Percentiles rank a stretch among this genome's conserved stretches.
phyloP scores from a whole-genome alignment of 2,888 invertebrate genomes.

The Hirtodrosophila confusa region DNA sequence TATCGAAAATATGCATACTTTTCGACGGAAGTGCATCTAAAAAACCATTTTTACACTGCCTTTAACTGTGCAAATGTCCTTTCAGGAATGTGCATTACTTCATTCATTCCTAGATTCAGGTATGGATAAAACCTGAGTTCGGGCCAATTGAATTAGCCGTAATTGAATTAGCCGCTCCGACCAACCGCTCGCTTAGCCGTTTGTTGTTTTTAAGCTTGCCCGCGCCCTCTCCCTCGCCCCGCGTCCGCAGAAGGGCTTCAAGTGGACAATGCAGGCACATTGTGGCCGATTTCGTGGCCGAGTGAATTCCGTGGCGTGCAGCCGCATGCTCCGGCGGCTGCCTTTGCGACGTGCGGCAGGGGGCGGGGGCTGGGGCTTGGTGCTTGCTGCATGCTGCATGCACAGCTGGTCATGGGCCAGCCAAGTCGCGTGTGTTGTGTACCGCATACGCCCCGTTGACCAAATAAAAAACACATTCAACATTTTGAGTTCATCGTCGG shows the following conservation, averaged over 20 bases:
- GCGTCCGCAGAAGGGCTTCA: slow-evolving; percentile 9
- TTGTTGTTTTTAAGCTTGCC: slow-evolving; percentile 25
- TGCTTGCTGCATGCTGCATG: slow-evolving; percentile 40
- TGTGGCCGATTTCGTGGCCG: slow-evolving; percentile 67
- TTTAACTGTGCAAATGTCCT: too few species aligned
- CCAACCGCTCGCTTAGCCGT: slow-evolving; percentile 22
- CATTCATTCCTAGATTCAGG: too few species aligned
- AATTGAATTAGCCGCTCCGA: slow-evolving; percentile 36
- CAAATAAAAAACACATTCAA: slow-evolving; percentile 18
- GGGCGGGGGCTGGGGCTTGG: too few species aligned
- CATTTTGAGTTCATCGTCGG: slow-evolving; percentile 39
- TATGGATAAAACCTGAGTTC: too few species aligned
- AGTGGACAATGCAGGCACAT: slow-evolving; percentile 44
- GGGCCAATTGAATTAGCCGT: not conserved
- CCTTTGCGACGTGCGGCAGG: slow-evolving; percentile 47
- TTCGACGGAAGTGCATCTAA: too few species aligned
- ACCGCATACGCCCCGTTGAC: slow-evolving; percentile 46
- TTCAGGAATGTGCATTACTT: too few species aligned
- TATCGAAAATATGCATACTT: too few species aligned
- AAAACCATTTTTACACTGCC: too few species aligned
- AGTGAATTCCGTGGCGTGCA: slow-evolving; percentile 51
- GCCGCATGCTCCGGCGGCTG: slow-evolving; percentile 55
- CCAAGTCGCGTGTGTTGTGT: slow-evolving; percentile 28
- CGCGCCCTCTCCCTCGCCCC: slow-evolving; percentile 19
- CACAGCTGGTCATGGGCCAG: slow-evolving; percentile 48